Conservation (phyloP, 2,797 vertebrate genomes). For the Hypotaenidia philippensis region DNA sequence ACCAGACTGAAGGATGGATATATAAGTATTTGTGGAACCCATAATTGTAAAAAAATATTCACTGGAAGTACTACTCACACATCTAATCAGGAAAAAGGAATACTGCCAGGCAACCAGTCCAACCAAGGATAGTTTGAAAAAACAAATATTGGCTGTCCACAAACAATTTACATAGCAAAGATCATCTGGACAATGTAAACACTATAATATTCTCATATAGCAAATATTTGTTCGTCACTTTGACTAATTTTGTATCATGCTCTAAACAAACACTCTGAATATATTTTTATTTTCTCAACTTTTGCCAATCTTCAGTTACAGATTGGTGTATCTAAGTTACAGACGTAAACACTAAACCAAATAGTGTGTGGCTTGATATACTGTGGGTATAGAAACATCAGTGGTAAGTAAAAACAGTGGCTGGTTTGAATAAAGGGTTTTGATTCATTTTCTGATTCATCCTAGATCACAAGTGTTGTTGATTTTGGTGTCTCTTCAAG, state of each 20-base stretch:
- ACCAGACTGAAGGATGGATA: not conserved
- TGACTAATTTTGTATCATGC: not conserved
- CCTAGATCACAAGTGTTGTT: not conserved
- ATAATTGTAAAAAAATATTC: slow-evolving; percentile 5
- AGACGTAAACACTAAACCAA: not conserved
- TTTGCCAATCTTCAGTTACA: not conserved
- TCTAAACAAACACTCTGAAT: slow-evolving; percentile 15
- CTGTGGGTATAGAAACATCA: not conserved
- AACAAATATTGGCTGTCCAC: slow-evolving; percentile 24
- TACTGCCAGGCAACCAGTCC: not conserved
- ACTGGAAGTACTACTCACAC: not conserved
- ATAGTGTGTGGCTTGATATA: not conserved
- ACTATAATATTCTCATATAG: not conserved
- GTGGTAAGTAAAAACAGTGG: not conserved
- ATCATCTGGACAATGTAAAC: slow-evolving; percentile 22
- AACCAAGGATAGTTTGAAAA: not conserved
- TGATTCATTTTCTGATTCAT: not conserved
- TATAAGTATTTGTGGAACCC: not conserved
- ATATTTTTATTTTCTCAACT: slow-evolving; percentile 5
- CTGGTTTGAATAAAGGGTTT: not conserved
- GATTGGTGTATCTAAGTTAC: not conserved
- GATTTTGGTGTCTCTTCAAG: not conserved
- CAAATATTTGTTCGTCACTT: slow-evolving; percentile 31
- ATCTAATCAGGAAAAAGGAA: not conserved
- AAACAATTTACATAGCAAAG: not conserved